These are phyloP conservation scores for Spialia ferax DNA, from an alignment of 2,888 invertebrate species.

Conservation along the genomic window DNA sequence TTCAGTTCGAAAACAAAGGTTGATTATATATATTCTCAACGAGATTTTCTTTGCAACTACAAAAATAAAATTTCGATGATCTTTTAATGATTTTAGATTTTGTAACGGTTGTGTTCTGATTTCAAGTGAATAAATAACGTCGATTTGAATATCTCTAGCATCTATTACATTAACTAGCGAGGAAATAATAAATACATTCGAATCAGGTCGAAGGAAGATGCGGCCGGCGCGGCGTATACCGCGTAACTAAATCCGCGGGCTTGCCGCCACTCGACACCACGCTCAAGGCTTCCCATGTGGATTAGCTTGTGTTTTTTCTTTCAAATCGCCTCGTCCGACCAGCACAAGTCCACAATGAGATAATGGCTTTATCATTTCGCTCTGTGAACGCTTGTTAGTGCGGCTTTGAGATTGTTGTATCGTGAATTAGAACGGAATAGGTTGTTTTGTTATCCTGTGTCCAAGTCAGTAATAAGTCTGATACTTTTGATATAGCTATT, in stretches of 20 bases:
- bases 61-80: too few species aligned
- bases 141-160: not conserved
- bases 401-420: constrained; percentile 26
- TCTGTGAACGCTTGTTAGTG: constrained; percentile 29
- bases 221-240: constrained; percentile 66
- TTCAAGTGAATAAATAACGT: not conserved
- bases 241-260: constrained; percentile 70
- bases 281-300: constrained; percentile 81
- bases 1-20: not conserved
- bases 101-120: not conserved
- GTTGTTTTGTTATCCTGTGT: not conserved
- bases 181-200: constrained; percentile 40
- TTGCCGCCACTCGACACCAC: constrained; percentile 64
- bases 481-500: too few species aligned
- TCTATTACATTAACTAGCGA: constrained; percentile 15
- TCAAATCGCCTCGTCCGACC: constrained; percentile 60
- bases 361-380: constrained; percentile 51
- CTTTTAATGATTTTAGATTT: not conserved
- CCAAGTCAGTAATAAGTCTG: too few species aligned
- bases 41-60: not conserved
- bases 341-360: constrained; percentile 48
- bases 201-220: constrained; percentile 56
- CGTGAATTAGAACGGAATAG: not conserved
- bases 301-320: constrained; percentile 70
- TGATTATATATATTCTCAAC: not conserved